Percentiles rank a stretch among this genome's conserved stretches.
Conservation (phyloP, 2,113 vertebrate species). For the Tautogolabrus adspersus region DNA sequence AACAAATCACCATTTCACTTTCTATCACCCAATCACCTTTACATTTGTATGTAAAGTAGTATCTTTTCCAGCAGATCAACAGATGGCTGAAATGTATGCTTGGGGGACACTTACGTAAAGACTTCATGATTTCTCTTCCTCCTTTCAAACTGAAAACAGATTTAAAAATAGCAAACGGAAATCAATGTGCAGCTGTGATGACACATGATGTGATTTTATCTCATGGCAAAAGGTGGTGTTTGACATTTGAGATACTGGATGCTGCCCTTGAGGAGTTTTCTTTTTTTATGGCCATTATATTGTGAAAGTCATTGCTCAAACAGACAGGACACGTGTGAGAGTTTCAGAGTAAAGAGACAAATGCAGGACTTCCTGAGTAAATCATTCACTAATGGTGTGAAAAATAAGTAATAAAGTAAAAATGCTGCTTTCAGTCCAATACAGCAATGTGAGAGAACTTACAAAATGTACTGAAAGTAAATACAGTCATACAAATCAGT, state of each 20-base stretch:
- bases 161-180: conserved; percentile 31
- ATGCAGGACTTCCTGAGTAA: no score
- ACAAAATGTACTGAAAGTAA: no score
- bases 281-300: no score
- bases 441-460: no score
- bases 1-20: conserved; percentile 63
- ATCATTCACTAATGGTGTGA: no score
- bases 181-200: conserved; percentile 14
- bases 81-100: conserved; percentile 68
- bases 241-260: background rate
- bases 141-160: conserved; percentile 30
- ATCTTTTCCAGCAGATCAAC: conserved; percentile 60
- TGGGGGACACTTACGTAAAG: conserved; percentile 48
- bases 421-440: no score
- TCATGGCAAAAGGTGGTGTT: background rate
- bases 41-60: conserved; percentile 71
- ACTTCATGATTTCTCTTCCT: conserved; percentile 41
- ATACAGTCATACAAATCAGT: no score
- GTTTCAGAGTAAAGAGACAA: no score
- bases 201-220: conserved; percentile 24
- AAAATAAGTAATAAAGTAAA: no score
- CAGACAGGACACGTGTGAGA: no score
- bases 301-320: no score
- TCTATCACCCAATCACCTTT: conserved; percentile 70
- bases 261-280: no score